Percentiles rank a stretch among this genome's conserved stretches.
Evolutionary conservation across 2,113 vertebrate species (phyloP).

Genomic region (Perca schrenkii): DNA sequence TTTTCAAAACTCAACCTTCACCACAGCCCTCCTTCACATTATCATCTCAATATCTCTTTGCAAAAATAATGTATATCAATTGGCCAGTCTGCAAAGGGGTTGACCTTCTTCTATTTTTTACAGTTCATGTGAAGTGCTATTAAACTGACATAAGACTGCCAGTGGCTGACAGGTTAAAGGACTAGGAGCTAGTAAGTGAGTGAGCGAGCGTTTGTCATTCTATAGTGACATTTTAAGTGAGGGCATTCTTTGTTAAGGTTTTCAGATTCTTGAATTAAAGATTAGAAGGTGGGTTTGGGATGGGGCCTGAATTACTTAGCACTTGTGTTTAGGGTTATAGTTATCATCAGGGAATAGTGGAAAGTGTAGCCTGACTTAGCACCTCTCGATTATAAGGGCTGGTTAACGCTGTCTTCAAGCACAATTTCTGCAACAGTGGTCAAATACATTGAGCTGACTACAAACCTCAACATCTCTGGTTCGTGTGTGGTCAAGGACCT

Average conservation of each 20-base stretch:
- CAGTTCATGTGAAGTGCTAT: conserved; percentile 52
- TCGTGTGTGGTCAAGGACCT: neutral
- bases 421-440: neutral
- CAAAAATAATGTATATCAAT: conserved; percentile 10
- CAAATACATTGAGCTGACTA: neutral
- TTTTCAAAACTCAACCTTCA: neutral
- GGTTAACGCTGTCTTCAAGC: neutral
- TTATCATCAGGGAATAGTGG: neutral
- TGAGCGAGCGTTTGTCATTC: neutral
- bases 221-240: neutral
- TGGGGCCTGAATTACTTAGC: neutral
- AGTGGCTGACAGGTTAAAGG: conserved; percentile 12
- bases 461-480: neutral
- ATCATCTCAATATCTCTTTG: conserved; percentile 14
- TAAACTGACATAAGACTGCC: conserved; percentile 18
- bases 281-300: neutral
- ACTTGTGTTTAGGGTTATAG: neutral
- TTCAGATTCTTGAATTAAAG: too few species aligned
- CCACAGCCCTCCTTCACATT: neutral
- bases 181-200: neutral
- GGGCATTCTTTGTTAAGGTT: neutral
- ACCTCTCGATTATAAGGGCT: neutral
- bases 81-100: neutral
- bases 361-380: neutral
- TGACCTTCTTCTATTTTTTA: conserved; percentile 14